Evolutionary conservation across 2,888 invertebrate species (phyloP).

Genomic region (Geotrupes spiniger): DNA sequence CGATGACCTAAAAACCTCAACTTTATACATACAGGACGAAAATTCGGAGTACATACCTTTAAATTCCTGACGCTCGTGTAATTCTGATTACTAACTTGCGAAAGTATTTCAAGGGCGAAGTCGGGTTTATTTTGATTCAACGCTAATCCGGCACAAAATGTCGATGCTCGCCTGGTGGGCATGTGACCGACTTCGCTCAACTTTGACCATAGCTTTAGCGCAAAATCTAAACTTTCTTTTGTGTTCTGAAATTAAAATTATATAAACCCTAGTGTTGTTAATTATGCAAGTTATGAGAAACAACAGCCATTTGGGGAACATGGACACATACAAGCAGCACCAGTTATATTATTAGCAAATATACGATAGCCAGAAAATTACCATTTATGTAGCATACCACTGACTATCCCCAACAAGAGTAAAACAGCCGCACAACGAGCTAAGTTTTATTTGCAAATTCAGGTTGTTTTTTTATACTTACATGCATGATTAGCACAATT

Average conservation of each 20-base stretch:
- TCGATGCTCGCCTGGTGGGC: slow-evolving; percentile 61
- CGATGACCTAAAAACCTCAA: no score
- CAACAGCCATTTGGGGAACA: no score
- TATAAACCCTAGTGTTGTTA: neutral
- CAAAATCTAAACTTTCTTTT: slow-evolving; percentile 62
- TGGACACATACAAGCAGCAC: no score
- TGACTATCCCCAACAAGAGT: no score
- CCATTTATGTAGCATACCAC: no score
- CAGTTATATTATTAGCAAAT: neutral
- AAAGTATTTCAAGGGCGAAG: slow-evolving; percentile 65
- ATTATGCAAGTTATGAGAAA: neutral
- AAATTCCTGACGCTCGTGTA: slow-evolving; percentile 70
- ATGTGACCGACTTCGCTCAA: slow-evolving; percentile 56
- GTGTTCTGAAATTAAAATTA: slow-evolving; percentile 61
- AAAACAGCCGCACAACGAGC: neutral
- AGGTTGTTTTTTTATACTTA: no score
- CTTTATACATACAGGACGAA: neutral
- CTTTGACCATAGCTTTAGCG: slow-evolving; percentile 60
- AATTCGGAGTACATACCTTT: slow-evolving; percentile 59
- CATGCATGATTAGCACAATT: no score
- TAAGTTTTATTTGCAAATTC: slow-evolving; percentile 1
- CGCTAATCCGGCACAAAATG: slow-evolving; percentile 66
- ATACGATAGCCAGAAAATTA: no score
- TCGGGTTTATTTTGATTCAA: slow-evolving; percentile 66
- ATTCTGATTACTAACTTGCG: slow-evolving; percentile 54